A percentile compares a stretch with the other conserved stretches of the same genome.
phyloP scores from a whole-genome alignment of 2,113 vertebrate species.

The Strix aluco region DNA sequence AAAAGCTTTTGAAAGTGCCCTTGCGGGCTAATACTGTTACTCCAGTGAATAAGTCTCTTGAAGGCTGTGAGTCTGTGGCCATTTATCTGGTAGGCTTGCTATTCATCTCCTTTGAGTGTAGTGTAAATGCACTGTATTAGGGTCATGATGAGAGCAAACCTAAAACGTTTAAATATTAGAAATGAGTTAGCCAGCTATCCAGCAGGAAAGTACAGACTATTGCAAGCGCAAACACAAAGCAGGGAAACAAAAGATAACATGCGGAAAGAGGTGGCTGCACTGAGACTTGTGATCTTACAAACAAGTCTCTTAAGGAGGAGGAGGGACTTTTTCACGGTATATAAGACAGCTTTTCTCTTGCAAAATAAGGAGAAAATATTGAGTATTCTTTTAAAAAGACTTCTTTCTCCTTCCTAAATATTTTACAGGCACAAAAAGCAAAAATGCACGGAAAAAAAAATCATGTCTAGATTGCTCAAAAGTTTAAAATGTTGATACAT shows the following conservation, averaged over 20 bases:
- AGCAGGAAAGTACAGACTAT: background rate
- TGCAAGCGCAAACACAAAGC: slow-evolving; percentile 22
- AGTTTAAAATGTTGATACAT: background rate
- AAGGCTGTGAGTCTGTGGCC: slow-evolving; percentile 29
- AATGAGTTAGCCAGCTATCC: slow-evolving; percentile 8
- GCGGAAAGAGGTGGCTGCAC: background rate
- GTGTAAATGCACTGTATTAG: slow-evolving; percentile 65
- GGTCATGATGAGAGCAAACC: slow-evolving; percentile 60
- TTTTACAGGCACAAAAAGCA: background rate
- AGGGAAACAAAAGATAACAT: slow-evolving; percentile 41
- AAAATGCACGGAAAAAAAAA: background rate
- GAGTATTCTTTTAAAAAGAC: background rate
- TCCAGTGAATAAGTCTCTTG: slow-evolving; percentile 46
- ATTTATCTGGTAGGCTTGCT: slow-evolving; percentile 60
- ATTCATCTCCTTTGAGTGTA: slow-evolving; percentile 65
- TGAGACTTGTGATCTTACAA: background rate
- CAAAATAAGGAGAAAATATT: background rate
- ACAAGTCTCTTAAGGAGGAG: background rate
- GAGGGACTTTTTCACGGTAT: background rate
- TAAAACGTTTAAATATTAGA: slow-evolving; percentile 54
- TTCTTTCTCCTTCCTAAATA: background rate
- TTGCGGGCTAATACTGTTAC: slow-evolving; percentile 51
- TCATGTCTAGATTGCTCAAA: background rate
- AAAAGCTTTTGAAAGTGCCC: slow-evolving; percentile 63
- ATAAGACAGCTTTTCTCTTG: background rate